Conservation (phyloP, 2,797 vertebrate species). For the Pteronotus mesoamericanus region DNA sequence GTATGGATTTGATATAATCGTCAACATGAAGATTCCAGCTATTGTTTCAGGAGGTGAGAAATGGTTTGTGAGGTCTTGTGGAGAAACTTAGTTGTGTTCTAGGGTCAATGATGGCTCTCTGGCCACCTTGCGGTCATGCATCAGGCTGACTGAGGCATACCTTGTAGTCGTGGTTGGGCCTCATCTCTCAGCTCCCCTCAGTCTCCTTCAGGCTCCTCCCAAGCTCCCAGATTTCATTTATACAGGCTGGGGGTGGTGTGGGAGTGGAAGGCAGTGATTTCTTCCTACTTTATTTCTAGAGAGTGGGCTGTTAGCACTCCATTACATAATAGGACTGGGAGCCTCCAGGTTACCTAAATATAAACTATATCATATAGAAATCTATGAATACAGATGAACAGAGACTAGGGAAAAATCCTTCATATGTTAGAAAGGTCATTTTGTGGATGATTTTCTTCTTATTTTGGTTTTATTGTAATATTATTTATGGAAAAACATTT, state of each 20-base stretch:
- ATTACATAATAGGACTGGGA: not conserved
- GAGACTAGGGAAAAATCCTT: not conserved
- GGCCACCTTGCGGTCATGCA: not conserved
- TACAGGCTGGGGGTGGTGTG: not conserved
- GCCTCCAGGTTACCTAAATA: not conserved
- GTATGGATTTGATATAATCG: not conserved
- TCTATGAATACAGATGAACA: not conserved
- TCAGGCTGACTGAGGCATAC: not conserved
- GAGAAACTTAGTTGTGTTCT: not conserved
- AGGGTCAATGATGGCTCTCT: not conserved
- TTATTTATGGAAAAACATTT: slow-evolving; percentile 16
- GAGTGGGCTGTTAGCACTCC: not conserved
- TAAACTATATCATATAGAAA: not conserved
- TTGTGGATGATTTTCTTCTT: not conserved
- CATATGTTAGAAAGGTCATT: slow-evolving; percentile 4
- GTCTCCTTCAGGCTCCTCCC: not conserved
- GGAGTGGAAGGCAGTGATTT: not conserved
- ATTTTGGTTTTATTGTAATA: not conserved
- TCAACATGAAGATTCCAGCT: not conserved
- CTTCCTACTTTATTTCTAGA: not conserved
- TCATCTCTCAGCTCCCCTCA: not conserved
- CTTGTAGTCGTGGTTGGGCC: too few relatives aligned
- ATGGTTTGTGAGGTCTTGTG: not conserved
- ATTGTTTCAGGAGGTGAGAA: not conserved
- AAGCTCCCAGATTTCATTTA: not conserved